Evolutionary conservation across 1,140 invertebrate species (phyloP), one percentile per base, ranked within the genome.

Genomic region (Galleria mellonella): DNA sequence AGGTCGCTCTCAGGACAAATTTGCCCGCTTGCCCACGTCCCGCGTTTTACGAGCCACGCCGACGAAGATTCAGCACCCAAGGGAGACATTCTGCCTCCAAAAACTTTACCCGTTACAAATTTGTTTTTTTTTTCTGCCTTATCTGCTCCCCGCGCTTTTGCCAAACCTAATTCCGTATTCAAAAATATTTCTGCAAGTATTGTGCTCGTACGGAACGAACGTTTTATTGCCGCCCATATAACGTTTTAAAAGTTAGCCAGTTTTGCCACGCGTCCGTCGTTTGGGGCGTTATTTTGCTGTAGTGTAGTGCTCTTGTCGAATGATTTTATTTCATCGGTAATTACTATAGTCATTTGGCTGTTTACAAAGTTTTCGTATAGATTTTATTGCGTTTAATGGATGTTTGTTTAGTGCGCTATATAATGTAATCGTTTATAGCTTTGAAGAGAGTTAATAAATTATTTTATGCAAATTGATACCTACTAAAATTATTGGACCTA

Each of bases 51-150:
- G 81, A 84, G 62, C 76, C 57, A 59, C 72, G 74, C 72, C 77
- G 69, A 72, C 73, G 79, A 81, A 82, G 81, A 84, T 75, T 84
- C 81, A 83, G 81, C 81, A 77, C 81, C 81, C 81, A 62, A 72
- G 81, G 78, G 81, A 83, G 50, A 74, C 76, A 84, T 84, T 82
- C 72, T 62, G 76, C 78, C 75, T 84, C 81, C 76, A 81, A 84
- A 84, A 84, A 84, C 76, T 83, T 84, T 84, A 84, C 78, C 81
- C 81, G 81, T 84, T 84, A 84, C 81, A 84, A 84, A 84, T 84
- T 84, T 83, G 81, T 84, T 84, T 84, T 84, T 81, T 63, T 82
- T 83, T 84, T 75, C 71, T 78, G 76, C 77, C 74, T 82, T 83
- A 83, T 83, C 81, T 85, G 81, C 76, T 74, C 64, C 77, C 72